Conservation (phyloP, 2,797 vertebrate genomes). For the Rallus crepitans region DNA sequence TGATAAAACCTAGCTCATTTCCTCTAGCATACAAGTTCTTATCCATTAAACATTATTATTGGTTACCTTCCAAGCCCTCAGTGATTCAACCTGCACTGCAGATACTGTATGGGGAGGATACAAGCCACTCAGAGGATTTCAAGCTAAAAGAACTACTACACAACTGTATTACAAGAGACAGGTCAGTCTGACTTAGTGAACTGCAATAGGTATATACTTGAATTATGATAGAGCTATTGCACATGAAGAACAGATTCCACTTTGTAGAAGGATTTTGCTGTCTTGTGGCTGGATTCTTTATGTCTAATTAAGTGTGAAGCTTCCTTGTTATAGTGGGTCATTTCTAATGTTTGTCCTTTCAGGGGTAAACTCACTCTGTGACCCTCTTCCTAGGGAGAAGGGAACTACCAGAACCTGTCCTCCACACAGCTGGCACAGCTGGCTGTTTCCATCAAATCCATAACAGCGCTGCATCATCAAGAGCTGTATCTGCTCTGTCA, state of each 20-base stretch:
- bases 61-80: background rate
- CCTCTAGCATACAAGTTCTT: background rate
- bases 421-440: background rate
- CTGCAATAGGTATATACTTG: background rate
- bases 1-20: background rate
- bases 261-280: background rate
- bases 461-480: background rate
- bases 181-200: background rate
- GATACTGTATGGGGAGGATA: background rate
- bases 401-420: background rate
- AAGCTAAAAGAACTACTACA: background rate
- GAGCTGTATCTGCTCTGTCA: background rate
- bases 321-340: background rate
- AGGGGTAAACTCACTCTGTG: background rate
- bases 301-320: background rate
- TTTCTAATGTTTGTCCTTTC: background rate
- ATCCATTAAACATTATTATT: background rate
- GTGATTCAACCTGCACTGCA: background rate
- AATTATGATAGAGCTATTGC: background rate
- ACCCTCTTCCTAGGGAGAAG: background rate
- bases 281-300: background rate
- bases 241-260: background rate
- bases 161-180: rapidly evolving
- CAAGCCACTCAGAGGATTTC: background rate
- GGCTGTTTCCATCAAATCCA: background rate